Conservation (phyloP, 2,888 invertebrate genomes). For the Pammene fasciana region DNA sequence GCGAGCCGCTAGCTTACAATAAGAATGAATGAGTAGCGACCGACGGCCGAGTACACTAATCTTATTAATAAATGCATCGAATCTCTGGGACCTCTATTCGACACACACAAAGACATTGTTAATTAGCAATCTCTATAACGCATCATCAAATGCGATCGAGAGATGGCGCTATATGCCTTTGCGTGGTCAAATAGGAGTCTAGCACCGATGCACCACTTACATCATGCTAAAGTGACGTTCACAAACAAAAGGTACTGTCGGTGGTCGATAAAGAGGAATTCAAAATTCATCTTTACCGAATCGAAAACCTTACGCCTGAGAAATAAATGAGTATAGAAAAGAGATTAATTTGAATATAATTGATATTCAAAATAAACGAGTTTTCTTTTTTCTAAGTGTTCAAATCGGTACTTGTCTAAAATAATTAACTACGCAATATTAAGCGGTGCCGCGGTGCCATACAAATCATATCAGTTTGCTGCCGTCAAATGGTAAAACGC, state of each 20-base stretch:
- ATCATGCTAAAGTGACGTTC: background rate
- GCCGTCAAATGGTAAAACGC: too few species aligned
- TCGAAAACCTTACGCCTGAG: background rate
- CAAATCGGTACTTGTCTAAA: slow-evolving; percentile 1
- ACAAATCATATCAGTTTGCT: slow-evolving; percentile 16
- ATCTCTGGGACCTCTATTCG: slow-evolving; percentile 52
- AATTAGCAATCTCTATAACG: background rate
- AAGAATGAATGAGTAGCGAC: slow-evolving; percentile 34
- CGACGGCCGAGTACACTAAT: slow-evolving; percentile 46
- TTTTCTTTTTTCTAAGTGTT: background rate
- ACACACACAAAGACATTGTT: slow-evolving; percentile 5
- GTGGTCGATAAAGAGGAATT: background rate
- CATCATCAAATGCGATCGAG: background rate
- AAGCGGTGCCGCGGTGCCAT: slow-evolving; percentile 26
- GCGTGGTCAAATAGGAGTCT: slow-evolving; percentile 4
- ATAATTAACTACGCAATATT: slow-evolving; percentile 2
- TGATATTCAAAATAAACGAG: background rate
- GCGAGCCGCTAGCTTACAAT: slow-evolving; percentile 19
- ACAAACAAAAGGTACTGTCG: background rate
- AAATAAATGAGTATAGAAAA: background rate
- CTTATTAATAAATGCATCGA: slow-evolving; percentile 72
- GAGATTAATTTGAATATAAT: background rate
- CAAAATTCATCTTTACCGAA: background rate
- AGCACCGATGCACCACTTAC: slow-evolving; percentile 23
- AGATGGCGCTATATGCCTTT: background rate